Evolutionary conservation across 2,888 invertebrate genomes (phyloP), one percentile per base, ranked within the genome.

Genomic region (Priocnemis perturbator): DNA sequence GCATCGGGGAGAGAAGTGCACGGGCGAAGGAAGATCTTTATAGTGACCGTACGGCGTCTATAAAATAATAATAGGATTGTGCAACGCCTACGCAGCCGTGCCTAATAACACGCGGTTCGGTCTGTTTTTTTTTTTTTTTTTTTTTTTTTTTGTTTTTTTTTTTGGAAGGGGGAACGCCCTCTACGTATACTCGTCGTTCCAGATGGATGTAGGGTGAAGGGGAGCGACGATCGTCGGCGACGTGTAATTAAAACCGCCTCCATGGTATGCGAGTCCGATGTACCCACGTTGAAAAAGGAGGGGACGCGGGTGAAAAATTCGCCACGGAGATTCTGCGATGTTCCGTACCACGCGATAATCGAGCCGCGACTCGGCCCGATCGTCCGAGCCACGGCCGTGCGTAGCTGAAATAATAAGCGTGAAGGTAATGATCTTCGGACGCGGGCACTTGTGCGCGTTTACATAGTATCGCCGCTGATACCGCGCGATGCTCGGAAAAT

Each of bases 211-310:
- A 53, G 52, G 60, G 37, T 26, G 56, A 52, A 67, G 63, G 69
- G 37, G 37, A 37, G 37, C 37, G 64, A 73, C 57, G 66, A 50
- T 37, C 37, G 37, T 37, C 37, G 7, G 75, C 68, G 73, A 76
- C 66, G 74, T 78, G 70, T 78, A 76, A 78, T 78, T 78, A 78
- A 78, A 78, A 78, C 79, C 76, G 74, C 78, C 78, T 76, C 55
- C 76, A 45, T 67, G 75, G 58, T 53, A 68, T 59, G 69, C 66
- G 66, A 60, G 57, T 55, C 45, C 37, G 56, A 30, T 5, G 57
- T 30, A 11, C 37, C n/a, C 1, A 9, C n/a, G 55, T 5, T 57
- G 57, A 20, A 57, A 30, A 30, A 17, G 17, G 44, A 57, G 23
- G n/a, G 17, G 21, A 14, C 37, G 17, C 19, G 47, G 53, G 60